Evolutionary conservation across 1,140 invertebrate genomes (phyloP).

Genomic region (roundworm (Caenorhabditis elegans)): WBcel235 BX284605.5:6543001-6543500

Average conservation of each 20-base stretch:
- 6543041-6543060: no score
- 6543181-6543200: not conserved
- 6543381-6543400: not conserved
- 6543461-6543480: slow-evolving; percentile 11
- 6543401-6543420: not conserved
- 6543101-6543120: slow-evolving; percentile 12
- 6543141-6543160: slow-evolving; percentile 16
- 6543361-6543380: not conserved
- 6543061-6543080: not conserved
- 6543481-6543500: slow-evolving; percentile 22
- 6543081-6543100: not conserved
- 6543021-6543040: no score
- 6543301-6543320: slow-evolving; percentile 18
- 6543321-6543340: not conserved
- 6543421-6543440: not conserved
- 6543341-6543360: not conserved
- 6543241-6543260: not conserved
- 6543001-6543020: no score
- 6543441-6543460: not conserved
- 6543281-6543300: not conserved
- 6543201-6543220: not conserved
- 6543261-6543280: no score
- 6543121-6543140: slow-evolving; percentile 23
- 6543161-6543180: slow-evolving; percentile 22
- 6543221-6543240: not conserved